Percentiles rank a stretch among this genome's conserved stretches.
Evolutionary conservation across 2,797 vertebrate species (phyloP).

Genomic region (Liparis tanakae): DNA sequence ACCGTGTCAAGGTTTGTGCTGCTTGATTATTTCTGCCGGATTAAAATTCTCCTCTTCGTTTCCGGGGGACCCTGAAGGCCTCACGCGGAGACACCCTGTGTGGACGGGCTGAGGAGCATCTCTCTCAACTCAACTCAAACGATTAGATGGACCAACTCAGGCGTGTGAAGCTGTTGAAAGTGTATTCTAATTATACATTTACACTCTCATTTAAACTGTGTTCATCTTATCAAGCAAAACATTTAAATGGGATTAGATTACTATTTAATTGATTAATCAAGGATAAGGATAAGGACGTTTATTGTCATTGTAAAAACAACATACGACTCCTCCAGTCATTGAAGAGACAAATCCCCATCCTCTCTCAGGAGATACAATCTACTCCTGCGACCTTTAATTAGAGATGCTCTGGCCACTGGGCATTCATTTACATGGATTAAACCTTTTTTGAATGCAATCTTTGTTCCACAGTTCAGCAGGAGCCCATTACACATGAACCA

Average conservation of each 20-base stretch:
- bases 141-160: neutral
- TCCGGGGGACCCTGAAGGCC: conserved; percentile 7
- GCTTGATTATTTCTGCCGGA: neutral
- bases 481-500: neutral
- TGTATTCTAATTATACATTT: neutral
- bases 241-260: neutral
- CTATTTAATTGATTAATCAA: neutral
- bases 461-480: no score
- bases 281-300: no score
- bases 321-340: neutral
- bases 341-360: neutral
- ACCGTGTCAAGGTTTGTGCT: neutral
- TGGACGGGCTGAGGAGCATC: neutral
- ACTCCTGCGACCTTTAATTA: neutral
- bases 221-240: neutral
- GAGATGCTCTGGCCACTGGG: neutral
- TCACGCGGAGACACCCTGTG: neutral
- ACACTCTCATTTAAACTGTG: neutral
- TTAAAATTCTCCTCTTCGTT: conserved; percentile 24
- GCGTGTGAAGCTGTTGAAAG: neutral
- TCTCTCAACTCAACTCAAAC: neutral
- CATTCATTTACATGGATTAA: neutral
- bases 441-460: neutral
- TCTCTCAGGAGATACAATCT: conserved; percentile 1
- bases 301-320: no score